Base-by-base conservation (phyloP, 2,888 invertebrate species). In the Cantharis lateralis region DNA sequence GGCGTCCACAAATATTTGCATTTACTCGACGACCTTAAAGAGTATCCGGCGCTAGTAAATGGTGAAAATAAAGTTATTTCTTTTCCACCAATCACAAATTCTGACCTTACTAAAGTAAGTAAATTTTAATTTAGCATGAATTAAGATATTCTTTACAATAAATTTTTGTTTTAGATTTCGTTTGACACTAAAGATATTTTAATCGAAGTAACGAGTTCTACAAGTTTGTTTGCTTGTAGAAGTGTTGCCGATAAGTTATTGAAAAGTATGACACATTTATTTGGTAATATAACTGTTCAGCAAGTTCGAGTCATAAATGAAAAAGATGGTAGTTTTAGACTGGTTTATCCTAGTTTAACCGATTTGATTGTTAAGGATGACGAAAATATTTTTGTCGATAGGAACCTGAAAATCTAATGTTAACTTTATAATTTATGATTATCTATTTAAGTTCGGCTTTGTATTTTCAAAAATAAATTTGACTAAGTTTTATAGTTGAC, bases 71-170 rank as follows among this genome's bases (percentile, higher is more conserved):
- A 90, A 78, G 94, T 95, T 1, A 93, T 96, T 83, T 96, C 96
- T 62, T 94, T 96, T 85, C 96, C 96, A 11, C 96, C 96, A 0
- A 94, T 96, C 82, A 96, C 96, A 16, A 96, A 96, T 88, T 93
- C 94, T 75, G 95, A 96, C 72, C 88, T 91, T 79, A 94, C 95
- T 1, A 96, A 96, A 91, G 94, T 94, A 86, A 81, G 80, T 68
- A 18, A 64, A 74, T 28, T 10, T 16, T 68, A 15, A 15, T 28
- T 0, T 68, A n/a, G 5, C 0, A 1, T 18, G 15, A 26, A 26
- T 26, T 26, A 26, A 10, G n/a, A 13, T 13, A 7, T 15, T 15
- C 15, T 0, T 18, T 63, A 16, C 10, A 63, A 63, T 32, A 62
- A 24, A n/a, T 69, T 76, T 78, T 75, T 78, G 74, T 86, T 86